These are phyloP conservation scores for Epizoanthus scotinus DNA, from an alignment of 92 coral and sea anemone species.

Conservation along the genomic window DNA sequence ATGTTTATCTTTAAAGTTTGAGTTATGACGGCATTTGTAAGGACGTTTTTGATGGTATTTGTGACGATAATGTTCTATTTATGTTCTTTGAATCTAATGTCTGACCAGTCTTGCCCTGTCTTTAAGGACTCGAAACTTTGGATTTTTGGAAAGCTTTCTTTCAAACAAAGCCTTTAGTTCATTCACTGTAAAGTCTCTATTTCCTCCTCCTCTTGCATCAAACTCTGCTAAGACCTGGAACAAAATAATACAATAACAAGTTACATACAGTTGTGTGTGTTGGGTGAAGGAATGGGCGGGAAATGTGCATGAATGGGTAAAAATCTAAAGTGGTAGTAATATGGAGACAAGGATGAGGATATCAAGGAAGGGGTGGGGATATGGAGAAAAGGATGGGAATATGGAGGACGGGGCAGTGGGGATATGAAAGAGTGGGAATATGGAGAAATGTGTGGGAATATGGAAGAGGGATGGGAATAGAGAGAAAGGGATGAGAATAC, in stretches of 20 bases:
- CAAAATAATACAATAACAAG: background rate
- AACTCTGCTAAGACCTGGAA: slow-evolving; percentile 89
- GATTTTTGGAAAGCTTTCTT: slow-evolving; percentile 80
- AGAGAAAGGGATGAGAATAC: no score
- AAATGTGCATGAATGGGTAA: background rate
- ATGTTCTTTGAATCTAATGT: slow-evolving; percentile 37
- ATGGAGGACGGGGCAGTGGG: no score
- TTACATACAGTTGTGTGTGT: background rate
- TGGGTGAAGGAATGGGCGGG: background rate
- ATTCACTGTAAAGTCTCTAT: slow-evolving; percentile 66
- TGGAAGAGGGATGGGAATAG: no score
- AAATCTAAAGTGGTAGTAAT: background rate
- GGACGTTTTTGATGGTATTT: no score
- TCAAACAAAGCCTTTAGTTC: slow-evolving; percentile 87
- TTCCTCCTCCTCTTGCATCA: slow-evolving; percentile 72
- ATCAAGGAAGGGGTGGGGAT: no score
- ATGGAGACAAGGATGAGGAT: no score
- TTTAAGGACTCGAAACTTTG: slow-evolving; percentile 84
- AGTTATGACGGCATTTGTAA: no score
- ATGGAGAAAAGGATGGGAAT: no score
- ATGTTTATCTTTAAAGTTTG: no score
- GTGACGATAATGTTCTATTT: no score
- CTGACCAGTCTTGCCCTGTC: slow-evolving; percentile 73
- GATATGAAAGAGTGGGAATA: no score
- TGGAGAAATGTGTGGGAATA: no score